Evolutionary conservation across 2,797 vertebrate species (phyloP).

Genomic region (Valencia hispanica): DNA sequence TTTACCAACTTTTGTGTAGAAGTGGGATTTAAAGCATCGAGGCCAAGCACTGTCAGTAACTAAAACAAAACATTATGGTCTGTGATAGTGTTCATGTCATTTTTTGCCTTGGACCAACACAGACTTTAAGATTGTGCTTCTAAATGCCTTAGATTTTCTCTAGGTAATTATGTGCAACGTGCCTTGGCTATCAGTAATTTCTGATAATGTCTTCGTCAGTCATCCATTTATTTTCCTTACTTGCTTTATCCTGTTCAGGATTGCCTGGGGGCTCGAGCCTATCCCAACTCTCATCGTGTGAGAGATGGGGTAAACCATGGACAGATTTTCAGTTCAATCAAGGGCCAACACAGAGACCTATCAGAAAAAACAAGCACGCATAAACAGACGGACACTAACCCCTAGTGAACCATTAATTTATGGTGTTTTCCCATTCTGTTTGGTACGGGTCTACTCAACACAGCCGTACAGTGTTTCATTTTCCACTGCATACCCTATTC

Average conservation of each 20-base stretch:
- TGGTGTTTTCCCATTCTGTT: constrained; percentile 1
- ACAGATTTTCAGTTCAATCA: constrained; percentile 4
- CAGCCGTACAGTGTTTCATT: background rate
- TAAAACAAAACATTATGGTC: background rate
- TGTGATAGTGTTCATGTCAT: background rate
- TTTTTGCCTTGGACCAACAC: background rate
- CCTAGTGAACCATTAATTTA: constrained; percentile 3
- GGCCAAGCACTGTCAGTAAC: background rate
- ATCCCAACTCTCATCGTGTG: background rate
- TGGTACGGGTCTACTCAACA: background rate
- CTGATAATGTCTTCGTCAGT: constrained; percentile 2
- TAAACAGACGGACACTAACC: background rate
- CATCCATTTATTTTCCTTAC: constrained; percentile 9
- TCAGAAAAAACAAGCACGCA: constrained; percentile 1
- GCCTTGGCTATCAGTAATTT: constrained; percentile 1
- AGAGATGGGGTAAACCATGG: background rate
- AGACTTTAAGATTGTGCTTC: background rate
- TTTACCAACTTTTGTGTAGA: background rate
- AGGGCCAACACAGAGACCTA: constrained; percentile 1
- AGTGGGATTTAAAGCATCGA: background rate
- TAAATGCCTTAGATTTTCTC: background rate
- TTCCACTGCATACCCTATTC: background rate
- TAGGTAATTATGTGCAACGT: constrained; percentile 1
- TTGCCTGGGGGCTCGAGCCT: background rate
- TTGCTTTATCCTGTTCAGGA: background rate